phyloP scores from a whole-genome alignment of 1,140 invertebrate species.

The Drosophila setifemur region DNA sequence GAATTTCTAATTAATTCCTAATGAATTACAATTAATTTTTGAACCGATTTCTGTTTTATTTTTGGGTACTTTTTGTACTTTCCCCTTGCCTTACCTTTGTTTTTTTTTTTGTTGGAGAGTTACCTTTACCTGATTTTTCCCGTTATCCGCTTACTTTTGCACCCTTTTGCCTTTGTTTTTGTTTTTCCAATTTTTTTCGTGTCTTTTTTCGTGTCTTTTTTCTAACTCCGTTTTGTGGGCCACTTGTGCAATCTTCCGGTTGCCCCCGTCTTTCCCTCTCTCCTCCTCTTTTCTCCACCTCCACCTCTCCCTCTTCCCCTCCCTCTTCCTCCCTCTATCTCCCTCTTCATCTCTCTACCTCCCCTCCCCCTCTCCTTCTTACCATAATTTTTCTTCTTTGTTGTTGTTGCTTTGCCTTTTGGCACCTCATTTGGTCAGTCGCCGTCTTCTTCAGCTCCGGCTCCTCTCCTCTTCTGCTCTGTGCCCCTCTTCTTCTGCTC shows the following conservation, averaged over 20 bases:
- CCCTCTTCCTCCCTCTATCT: not conserved
- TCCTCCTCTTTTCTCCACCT: not conserved
- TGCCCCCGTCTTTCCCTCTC: not conserved
- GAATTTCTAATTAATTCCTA: too few species aligned
- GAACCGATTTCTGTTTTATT: too few species aligned
- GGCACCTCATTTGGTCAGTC: constrained; percentile 43
- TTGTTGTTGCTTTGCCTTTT: constrained; percentile 15
- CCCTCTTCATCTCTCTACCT: not conserved
- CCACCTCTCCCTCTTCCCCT: not conserved
- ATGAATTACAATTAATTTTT: too few species aligned
- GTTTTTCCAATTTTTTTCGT: not conserved
- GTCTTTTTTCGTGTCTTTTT: not conserved
- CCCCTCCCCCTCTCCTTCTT: not conserved
- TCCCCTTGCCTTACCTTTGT: too few species aligned
- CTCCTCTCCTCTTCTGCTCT: not conserved
- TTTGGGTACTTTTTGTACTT: too few species aligned
- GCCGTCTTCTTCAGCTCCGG: not conserved
- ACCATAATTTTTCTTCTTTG: too few species aligned
- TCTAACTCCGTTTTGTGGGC: constrained; percentile 24
- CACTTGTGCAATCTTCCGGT: constrained; percentile 40
- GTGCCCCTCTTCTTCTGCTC: not conserved
- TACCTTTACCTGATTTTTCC: not conserved
- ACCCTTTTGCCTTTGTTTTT: not conserved
- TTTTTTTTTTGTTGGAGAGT: too few species aligned
- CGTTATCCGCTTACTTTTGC: not conserved